Evolutionary conservation across 2,113 vertebrate species (phyloP).

Genomic region (Crotalus tigris): DNA sequence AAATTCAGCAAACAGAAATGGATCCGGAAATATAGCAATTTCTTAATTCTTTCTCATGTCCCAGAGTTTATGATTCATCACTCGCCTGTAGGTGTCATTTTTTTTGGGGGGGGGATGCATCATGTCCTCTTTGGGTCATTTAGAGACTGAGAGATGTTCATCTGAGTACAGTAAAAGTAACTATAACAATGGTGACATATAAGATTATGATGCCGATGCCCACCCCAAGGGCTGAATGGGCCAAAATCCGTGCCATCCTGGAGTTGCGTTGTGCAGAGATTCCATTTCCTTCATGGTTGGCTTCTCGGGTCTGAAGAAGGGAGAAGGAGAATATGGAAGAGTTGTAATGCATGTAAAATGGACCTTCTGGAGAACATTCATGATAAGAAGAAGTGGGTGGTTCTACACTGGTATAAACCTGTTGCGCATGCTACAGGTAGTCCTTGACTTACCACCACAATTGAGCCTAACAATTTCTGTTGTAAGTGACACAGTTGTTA

Average conservation of each 20-base stretch:
- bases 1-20: background rate
- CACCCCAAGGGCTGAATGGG: slow-evolving; percentile 35
- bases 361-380: background rate
- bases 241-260: slow-evolving; percentile 25
- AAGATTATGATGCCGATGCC: slow-evolving; percentile 13
- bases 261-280: slow-evolving; percentile 21
- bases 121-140: background rate
- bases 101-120: background rate
- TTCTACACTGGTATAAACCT: background rate
- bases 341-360: background rate
- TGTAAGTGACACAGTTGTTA: too few relatives aligned
- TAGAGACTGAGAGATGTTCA: background rate
- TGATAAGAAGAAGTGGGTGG: background rate
- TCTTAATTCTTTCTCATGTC: background rate
- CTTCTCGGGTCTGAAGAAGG: slow-evolving; percentile 41
- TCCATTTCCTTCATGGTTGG: slow-evolving; percentile 18
- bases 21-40: background rate
- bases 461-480: too few relatives aligned
- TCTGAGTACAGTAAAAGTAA: rapidly evolving
- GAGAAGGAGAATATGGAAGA: background rate
- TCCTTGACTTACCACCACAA: too few relatives aligned
- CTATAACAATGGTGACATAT: background rate
- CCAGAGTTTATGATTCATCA: background rate
- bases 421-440: too few relatives aligned
- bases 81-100: background rate